phyloP scores from a whole-genome alignment of 53 echinoderm and acorn worm genomes.

The Holothuria leucospilota region DNA sequence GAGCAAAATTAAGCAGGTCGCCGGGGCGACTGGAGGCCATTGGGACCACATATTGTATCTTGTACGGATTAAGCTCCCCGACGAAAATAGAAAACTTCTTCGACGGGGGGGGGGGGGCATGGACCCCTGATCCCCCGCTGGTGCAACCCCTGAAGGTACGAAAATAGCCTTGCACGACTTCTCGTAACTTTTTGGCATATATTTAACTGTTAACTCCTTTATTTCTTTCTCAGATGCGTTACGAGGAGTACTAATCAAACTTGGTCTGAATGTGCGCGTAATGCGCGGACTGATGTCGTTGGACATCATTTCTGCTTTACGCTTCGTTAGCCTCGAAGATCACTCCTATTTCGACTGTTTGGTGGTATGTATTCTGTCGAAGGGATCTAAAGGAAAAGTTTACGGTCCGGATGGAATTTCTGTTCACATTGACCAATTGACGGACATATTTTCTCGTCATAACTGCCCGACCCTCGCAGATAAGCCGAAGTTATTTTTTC shows the following conservation, averaged over 20 bases:
- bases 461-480: slow-evolving; percentile 90
- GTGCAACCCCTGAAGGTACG: too few species aligned
- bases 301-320: slow-evolving; percentile 88
- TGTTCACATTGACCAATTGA: slow-evolving; percentile 83
- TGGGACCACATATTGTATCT: too few species aligned
- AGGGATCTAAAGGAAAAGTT: slow-evolving; percentile 58
- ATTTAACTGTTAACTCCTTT: too few species aligned
- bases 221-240: slow-evolving; percentile 57
- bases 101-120: too few species aligned
- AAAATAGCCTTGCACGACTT: too few species aligned
- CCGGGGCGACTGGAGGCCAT: too few species aligned
- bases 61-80: too few species aligned
- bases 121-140: too few species aligned
- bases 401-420: slow-evolving; percentile 77
- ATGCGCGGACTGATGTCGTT: slow-evolving; percentile 93
- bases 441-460: slow-evolving; percentile 80
- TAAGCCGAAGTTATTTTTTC: slow-evolving; percentile 89
- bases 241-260: slow-evolving; percentile 81
- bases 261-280: slow-evolving; percentile 90
- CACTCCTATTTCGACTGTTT: slow-evolving; percentile 93
- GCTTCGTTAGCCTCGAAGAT: slow-evolving; percentile 87
- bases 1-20: too few species aligned
- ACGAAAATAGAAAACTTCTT: too few species aligned
- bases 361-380: slow-evolving; percentile 82
- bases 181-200: too few species aligned